Conservation (phyloP, 2,113 vertebrate species). For the human region DNA sequence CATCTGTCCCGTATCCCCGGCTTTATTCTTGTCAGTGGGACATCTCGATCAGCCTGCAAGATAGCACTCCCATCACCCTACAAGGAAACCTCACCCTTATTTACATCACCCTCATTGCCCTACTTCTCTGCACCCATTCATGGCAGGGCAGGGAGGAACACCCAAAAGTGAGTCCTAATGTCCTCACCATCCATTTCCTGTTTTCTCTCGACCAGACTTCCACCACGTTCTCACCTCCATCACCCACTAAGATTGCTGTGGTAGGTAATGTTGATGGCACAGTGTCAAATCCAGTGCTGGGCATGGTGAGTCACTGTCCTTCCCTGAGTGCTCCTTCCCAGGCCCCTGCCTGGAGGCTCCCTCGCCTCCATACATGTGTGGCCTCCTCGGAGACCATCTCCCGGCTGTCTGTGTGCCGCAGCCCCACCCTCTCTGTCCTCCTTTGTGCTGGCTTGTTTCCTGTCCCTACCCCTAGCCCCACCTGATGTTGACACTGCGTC, state of each 20-base stretch:
- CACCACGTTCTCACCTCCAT: background rate
- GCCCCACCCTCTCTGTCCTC: background rate
- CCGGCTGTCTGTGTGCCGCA: too few species aligned
- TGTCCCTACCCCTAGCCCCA: fast-evolving
- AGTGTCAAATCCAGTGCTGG: background rate
- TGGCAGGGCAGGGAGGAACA: too few species aligned
- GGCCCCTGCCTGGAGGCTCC: too few species aligned
- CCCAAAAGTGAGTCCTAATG: background rate
- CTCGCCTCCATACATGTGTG: fast-evolving
- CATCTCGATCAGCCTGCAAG: background rate
- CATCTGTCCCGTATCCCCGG: background rate
- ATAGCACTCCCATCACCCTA: too few species aligned
- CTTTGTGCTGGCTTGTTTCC: background rate
- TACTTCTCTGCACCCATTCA: background rate
- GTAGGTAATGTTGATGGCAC: fast-evolving
- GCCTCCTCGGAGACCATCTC: background rate
- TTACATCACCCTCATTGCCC: too few species aligned
- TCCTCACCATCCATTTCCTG: background rate
- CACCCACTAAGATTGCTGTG: background rate
- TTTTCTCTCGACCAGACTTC: background rate
- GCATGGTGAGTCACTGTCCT: fast-evolving
- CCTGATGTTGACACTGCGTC: fast-evolving
- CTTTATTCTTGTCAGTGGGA: background rate
- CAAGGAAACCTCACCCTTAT: background rate
- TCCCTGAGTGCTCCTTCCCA: background rate